Conservation (phyloP, 53 echinoderm and acorn worm species). For the Antedon mediterranea region DNA sequence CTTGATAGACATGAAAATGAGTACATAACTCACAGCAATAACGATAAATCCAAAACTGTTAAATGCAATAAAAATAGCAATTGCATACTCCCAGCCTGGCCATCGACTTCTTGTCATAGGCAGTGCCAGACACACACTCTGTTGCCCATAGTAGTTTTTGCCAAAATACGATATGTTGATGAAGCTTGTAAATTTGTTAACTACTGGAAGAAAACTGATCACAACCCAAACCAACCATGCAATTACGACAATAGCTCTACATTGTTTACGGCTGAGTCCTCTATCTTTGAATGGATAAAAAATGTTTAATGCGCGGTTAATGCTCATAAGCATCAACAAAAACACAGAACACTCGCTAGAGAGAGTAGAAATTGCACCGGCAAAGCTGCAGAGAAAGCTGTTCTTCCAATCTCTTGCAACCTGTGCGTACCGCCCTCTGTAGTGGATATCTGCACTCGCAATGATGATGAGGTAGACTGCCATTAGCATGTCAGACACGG, state of each 20-base stretch:
- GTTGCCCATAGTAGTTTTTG: conserved; percentile 29
- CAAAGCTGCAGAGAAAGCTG: conserved; percentile 8
- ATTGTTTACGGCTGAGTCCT: conserved; percentile 3
- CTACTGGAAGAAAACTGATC: conserved; percentile 19
- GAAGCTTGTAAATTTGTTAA: not conserved
- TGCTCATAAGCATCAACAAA: conserved; percentile 27
- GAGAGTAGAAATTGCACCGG: conserved; percentile 24
- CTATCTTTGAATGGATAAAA: conserved; percentile 29
- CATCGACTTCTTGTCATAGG: conserved; percentile 9
- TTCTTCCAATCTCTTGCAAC: conserved; percentile 19
- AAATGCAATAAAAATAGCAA: conserved; percentile 25
- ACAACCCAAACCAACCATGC: conserved; percentile 19
- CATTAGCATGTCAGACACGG: conserved; percentile 41
- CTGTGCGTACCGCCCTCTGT: conserved; percentile 16
- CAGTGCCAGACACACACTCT: conserved; percentile 35
- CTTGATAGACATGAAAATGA: conserved; percentile 25
- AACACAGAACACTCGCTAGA: conserved; percentile 52
- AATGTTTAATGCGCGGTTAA: conserved; percentile 33
- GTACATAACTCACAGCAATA: conserved; percentile 26
- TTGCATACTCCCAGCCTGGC: conserved; percentile 27
- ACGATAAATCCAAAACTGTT: conserved; percentile 29
- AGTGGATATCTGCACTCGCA: conserved; percentile 16
- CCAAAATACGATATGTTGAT: conserved; percentile 2
- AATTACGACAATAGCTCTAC: conserved; percentile 1
- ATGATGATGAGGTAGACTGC: conserved; percentile 50